Conservation (phyloP, 2,888 invertebrate species). For the Clepsis dumicolana region DNA sequence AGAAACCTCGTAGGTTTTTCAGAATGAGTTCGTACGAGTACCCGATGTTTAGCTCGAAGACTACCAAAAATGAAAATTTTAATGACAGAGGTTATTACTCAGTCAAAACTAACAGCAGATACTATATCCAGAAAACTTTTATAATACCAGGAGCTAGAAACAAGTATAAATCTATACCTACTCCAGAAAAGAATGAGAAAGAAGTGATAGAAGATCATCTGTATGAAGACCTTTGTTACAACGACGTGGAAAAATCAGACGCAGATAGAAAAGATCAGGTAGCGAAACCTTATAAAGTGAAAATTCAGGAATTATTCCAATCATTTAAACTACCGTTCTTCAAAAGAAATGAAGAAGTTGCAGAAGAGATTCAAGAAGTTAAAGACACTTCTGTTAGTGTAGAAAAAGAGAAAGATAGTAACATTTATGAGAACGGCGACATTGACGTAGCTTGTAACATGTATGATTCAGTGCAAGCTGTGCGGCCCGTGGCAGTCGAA, state of each 20-base stretch:
- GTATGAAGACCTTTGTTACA: conserved; percentile 78
- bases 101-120: conserved; percentile 69
- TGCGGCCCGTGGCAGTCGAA: conserved; percentile 46
- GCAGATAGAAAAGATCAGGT: conserved; percentile 47
- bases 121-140: conserved; percentile 61
- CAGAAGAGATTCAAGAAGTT: conserved; percentile 50
- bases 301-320: conserved; percentile 76
- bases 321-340: conserved; percentile 77
- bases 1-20: conserved; percentile 67
- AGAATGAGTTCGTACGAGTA: conserved; percentile 78
- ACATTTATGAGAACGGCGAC: conserved; percentile 72
- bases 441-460: conserved; percentile 65
- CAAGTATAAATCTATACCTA: conserved; percentile 71
- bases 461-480: conserved; percentile 76
- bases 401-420: conserved; percentile 48
- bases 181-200: conserved; percentile 58
- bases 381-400: conserved; percentile 40
- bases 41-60: conserved; percentile 70
- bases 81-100: conserved; percentile 78
- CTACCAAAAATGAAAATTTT: conserved; percentile 64
- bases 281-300: conserved; percentile 68
- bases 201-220: conserved; percentile 74
- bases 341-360: conserved; percentile 60
- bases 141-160: conserved; percentile 65
- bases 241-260: conserved; percentile 58